Conservation (phyloP, 2,888 invertebrate species). For the Harpagoxenus sublaevis region DNA sequence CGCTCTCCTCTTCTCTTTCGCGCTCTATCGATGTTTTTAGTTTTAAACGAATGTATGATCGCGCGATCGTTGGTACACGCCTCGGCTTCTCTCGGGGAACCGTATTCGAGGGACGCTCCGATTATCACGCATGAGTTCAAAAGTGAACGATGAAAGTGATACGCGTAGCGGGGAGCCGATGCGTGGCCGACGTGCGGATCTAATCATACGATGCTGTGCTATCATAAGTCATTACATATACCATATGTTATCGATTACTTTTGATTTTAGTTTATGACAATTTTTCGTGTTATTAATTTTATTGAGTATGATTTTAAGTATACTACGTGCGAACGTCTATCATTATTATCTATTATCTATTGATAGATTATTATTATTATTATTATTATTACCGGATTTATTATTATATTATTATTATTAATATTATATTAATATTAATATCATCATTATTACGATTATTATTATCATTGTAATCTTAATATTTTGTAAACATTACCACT, state of each 20-base stretch:
- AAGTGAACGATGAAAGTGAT: constrained; percentile 17
- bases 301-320: constrained; percentile 83
- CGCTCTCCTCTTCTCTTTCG: constrained; percentile 25
- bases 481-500: constrained; percentile 77
- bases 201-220: constrained; percentile 86
- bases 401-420: constrained; percentile 72
- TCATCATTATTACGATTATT: constrained; percentile 69
- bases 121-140: constrained; percentile 22
- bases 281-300: constrained; percentile 86
- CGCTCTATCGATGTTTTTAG: constrained; percentile 63
- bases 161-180: constrained; percentile 25
- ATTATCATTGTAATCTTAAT: constrained; percentile 76
- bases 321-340: constrained; percentile 76
- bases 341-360: constrained; percentile 69
- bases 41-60: constrained; percentile 69
- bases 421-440: constrained; percentile 75
- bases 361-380: constrained; percentile 60
- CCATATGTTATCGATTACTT: constrained; percentile 85
- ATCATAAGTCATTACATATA: constrained; percentile 85
- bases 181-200: constrained; percentile 74
- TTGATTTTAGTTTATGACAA: constrained; percentile 84
- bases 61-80: constrained; percentile 49
- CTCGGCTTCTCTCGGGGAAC: constrained; percentile 42
- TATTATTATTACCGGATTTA: constrained; percentile 65
- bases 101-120: constrained; percentile 1